These are phyloP conservation scores for Eilema caniola DNA, from an alignment of 2,888 invertebrate genomes.

Conservation along the genomic window DNA sequence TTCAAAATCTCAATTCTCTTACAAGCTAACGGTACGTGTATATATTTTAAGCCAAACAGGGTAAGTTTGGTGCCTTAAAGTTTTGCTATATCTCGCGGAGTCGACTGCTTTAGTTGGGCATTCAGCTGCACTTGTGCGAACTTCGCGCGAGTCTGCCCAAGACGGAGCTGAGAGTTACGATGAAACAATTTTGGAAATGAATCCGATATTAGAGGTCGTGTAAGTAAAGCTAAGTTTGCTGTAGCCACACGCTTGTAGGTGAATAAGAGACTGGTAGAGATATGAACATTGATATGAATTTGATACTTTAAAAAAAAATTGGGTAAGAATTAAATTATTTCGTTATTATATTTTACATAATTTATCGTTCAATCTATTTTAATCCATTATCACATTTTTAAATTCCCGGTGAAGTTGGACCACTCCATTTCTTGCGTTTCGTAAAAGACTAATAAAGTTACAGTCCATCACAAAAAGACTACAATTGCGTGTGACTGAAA, in stretches of 20 bases:
- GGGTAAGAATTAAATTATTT: neutral
- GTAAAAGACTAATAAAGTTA: no score
- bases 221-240: neutral
- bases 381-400: no score
- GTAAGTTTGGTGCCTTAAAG: slow-evolving; percentile 17
- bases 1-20: neutral
- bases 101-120: slow-evolving; percentile 14
- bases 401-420: no score
- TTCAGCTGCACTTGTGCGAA: slow-evolving; percentile 23
- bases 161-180: slow-evolving; percentile 6
- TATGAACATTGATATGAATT: neutral
- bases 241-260: neutral
- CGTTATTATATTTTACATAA: neutral
- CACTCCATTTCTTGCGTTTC: no score
- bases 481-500: no score
- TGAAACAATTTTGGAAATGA: slow-evolving; percentile 19
- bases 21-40: neutral
- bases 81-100: slow-evolving; percentile 22
- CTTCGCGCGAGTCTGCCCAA: slow-evolving; percentile 13
- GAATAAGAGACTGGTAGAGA: neutral
- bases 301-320: no score
- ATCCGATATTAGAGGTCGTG: neutral
- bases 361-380: no score
- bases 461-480: no score
- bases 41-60: slow-evolving; percentile 20